Evolutionary conservation across 2,888 invertebrate species (phyloP), one percentile per base, ranked within the genome.

Genomic region (Perdita meconis): DNA sequence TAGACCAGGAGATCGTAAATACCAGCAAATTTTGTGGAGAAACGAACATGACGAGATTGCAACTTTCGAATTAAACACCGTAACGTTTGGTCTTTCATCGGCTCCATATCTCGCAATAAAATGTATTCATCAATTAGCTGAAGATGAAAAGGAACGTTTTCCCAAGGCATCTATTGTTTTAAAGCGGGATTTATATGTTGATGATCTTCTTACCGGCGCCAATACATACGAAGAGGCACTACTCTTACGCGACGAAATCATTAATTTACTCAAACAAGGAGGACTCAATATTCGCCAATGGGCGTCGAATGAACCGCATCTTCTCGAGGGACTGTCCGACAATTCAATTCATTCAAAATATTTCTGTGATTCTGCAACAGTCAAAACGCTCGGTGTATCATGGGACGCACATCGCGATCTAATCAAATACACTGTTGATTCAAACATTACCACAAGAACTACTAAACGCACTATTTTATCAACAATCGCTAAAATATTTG

Each of bases 121-220:
- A 36, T 38, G 30, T 19, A 10, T 65, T 0, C 59, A 65, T 1
- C 30, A 59, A 16, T 16, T 59, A 4, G 53, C 59, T 12, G 13
- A 26, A 0, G 57, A 63, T 4, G 56, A 66, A 44, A n/a, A n/a
- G 12, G 0, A 1, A 0, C 19, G 8, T 3, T 44, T 55, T 24
- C 60, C 65, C 8, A 3, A 6, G 0, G 72, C 22, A 2, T 26
- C 56, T 2, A 1, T 10, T 1, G 10, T 59, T 12, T 19, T 65
- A 3, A 22, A 53, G 10, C 13, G 30, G 16, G 68, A 71, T 47
- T 63, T 81, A 16, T 81, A 81, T 34, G 78, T 81, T 5, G 75
- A 78, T 42, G 76, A 80, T n/a, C 12, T 78, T 1, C 16, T 81
- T 1, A 72, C 75, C 2, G 75, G 81, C 12, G 53, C 81, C 5